These are phyloP conservation scores for Torymus tubicola DNA, from an alignment of 2,888 invertebrate genomes.

Conservation along the genomic window DNA sequence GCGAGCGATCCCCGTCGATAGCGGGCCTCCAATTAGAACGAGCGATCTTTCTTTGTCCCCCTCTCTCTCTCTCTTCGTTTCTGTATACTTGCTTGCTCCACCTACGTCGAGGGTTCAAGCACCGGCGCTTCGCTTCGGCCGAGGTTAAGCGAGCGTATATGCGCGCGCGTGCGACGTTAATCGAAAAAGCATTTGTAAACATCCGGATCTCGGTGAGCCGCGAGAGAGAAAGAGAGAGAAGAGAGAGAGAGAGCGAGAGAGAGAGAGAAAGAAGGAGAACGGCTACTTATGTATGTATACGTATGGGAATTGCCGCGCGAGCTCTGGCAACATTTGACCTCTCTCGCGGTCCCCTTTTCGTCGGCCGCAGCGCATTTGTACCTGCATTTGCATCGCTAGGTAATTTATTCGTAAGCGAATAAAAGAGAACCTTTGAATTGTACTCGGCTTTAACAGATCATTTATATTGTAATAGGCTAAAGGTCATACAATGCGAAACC, in stretches of 20 bases:
- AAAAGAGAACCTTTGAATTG: no score
- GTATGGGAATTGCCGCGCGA: constrained; percentile 25
- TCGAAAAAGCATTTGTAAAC: constrained; percentile 50
- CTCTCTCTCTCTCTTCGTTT: background rate
- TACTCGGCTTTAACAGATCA: no score
- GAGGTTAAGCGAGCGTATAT: background rate
- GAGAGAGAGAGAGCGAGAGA: no score
- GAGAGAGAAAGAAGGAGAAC: no score
- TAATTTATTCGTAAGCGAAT: background rate
- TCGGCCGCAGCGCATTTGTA: background rate
- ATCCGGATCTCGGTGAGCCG: constrained; percentile 15
- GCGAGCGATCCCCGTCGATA: constrained; percentile 70
- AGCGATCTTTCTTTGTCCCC: constrained; percentile 60
- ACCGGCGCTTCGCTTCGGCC: constrained; percentile 18
- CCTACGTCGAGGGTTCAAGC: constrained; percentile 28
- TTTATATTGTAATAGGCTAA: no score
- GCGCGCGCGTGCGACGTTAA: constrained; percentile 3
- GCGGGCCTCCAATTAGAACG: constrained; percentile 72
- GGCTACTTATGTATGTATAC: background rate
- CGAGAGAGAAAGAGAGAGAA: no score
- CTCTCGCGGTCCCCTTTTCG: background rate
- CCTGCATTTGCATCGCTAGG: background rate
- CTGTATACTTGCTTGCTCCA: constrained; percentile 4
- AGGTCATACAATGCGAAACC: no score
- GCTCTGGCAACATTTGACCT: constrained; percentile 10